Evolutionary conservation across 2,113 vertebrate species (phyloP).

Genomic region (Entelurus aequoreus): DNA sequence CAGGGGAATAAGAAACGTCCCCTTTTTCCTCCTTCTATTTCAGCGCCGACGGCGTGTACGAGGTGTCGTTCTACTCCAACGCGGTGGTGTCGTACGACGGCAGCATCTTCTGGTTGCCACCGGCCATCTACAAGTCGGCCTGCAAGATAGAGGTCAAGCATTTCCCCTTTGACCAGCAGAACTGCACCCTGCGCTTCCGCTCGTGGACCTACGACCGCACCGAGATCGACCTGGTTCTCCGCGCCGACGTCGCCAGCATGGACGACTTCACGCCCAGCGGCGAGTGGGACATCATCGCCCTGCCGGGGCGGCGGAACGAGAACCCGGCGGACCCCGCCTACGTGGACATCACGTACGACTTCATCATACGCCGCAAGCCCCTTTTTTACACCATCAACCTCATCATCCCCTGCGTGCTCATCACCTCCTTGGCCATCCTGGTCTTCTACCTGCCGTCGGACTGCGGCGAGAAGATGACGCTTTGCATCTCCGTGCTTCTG

Average conservation of each 20-base stretch:
- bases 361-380: constrained; percentile 90
- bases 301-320: constrained; percentile 87
- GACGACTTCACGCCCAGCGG: constrained; percentile 95
- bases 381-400: constrained; percentile 98
- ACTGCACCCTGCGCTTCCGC: constrained; percentile 94
- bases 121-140: constrained; percentile 94
- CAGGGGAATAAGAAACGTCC: constrained; percentile 1
- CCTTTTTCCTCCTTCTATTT: neutral
- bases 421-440: constrained; percentile 90
- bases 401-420: constrained; percentile 92
- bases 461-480: constrained; percentile 95
- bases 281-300: constrained; percentile 92
- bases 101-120: constrained; percentile 95
- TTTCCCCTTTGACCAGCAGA: constrained; percentile 97
- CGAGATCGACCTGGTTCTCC: constrained; percentile 89
- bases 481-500: constrained; percentile 91
- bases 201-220: constrained; percentile 95
- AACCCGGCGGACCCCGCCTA: constrained; percentile 87
- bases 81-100: constrained; percentile 91
- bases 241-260: constrained; percentile 87
- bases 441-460: constrained; percentile 95
- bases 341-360: constrained; percentile 95
- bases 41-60: constrained; percentile 94
- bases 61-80: constrained; percentile 97
- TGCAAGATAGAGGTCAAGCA: constrained; percentile 97